Percentiles rank a stretch among this genome's conserved stretches.
Conservation (phyloP, 2,113 vertebrate species). For the Cheilinus undulatus region DNA sequence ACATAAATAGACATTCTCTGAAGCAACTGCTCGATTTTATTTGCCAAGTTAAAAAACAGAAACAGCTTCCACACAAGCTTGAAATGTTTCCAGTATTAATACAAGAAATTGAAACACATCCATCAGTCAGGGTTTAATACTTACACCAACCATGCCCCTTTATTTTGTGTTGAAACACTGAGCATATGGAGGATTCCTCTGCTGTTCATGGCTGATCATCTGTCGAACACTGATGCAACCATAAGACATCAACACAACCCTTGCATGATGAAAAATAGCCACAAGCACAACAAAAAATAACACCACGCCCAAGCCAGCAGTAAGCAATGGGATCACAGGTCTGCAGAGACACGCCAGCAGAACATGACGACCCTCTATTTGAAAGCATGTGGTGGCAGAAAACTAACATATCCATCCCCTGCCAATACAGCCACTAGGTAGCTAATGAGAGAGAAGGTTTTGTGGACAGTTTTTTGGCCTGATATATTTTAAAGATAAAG, state of each 20-base stretch:
- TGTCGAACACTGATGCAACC: slow-evolving; percentile 47
- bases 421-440: slow-evolving; percentile 16
- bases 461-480: neutral
- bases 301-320: neutral
- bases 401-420: neutral
- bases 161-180: slow-evolving; percentile 5
- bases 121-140: slow-evolving; percentile 12
- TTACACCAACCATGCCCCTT: slow-evolving; percentile 3
- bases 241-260: slow-evolving; percentile 29
- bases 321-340: slow-evolving; percentile 16
- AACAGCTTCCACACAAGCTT: neutral
- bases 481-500: slow-evolving; percentile 34
- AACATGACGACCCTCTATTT: neutral
- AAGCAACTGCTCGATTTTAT: slow-evolving; percentile 2
- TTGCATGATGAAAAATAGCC: slow-evolving; percentile 37
- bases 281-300: slow-evolving; percentile 27
- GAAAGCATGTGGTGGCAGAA: slow-evolving; percentile 29
- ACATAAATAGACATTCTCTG: neutral
- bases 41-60: neutral
- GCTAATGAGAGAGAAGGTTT: slow-evolving; percentile 33
- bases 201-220: slow-evolving; percentile 32
- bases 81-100: slow-evolving; percentile 9
- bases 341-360: slow-evolving; percentile 20
- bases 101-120: slow-evolving; percentile 38
- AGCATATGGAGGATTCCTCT: slow-evolving; percentile 18